Base-by-base conservation (phyloP, 2,888 invertebrate genomes). In the Macrosoma leucophasiata region DNA sequence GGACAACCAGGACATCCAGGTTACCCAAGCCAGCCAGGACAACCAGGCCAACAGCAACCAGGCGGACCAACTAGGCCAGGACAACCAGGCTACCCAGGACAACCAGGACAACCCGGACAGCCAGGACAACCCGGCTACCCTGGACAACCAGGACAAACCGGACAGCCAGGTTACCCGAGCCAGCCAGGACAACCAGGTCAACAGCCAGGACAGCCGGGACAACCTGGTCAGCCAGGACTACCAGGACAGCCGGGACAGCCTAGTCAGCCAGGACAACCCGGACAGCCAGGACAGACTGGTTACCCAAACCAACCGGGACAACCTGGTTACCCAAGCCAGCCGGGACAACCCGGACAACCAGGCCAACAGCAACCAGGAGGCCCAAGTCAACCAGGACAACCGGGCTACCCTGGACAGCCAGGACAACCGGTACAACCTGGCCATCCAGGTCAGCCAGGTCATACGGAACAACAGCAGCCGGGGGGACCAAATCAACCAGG, bases 71-170 rank as follows among this genome's bases (percentile, higher is more conserved):
- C 52, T 2, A 23, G 39, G n/a, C 59, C 67, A 2, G 63, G 52
- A 9, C 28, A 43, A 0, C 86, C 51, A 78, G 62, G 52, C 79
- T 58, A 17, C 77, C 88, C 55, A 76, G 66, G 39, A 81, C 62
- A 26, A 1, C 61, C 57, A 1, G 52, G 60, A 17, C 29, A 49
- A 1, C 54, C 55, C 11, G 51, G 57, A 4, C 37, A 50, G 4
- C 52, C 58, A 4, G 55, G 50, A 13, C 5, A 33, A 8, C 46
- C 46, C 8, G 46, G 47, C 8, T 19, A 35, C 43, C 25, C 36
- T 13, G 43, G 48, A 12, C 26, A 45, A 1, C 52, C 50, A 19
- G 53, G 54, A 32, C 30, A 48, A 6, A 46, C 47, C 4, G 51
- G 48, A 3, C 25, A 37, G 12, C 44, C 45, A 9, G 46, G 46